Evolutionary conservation across 2,888 invertebrate species (phyloP), one percentile per base, ranked within the genome.

Genomic region (Drosophila gaucha): DNA sequence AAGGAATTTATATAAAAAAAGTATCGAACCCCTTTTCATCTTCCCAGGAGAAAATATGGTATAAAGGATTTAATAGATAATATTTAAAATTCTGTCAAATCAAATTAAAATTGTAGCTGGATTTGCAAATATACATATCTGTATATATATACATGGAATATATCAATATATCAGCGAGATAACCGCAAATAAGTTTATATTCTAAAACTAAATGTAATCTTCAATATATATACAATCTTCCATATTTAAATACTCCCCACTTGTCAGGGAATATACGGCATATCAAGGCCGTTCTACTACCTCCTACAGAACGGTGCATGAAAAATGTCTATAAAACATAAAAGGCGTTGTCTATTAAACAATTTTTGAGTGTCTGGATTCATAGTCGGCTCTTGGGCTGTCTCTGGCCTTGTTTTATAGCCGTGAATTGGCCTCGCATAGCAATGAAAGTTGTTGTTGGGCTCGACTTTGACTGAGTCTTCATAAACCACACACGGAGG

Each of bases 271-370:
- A 10, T 14, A 10, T 20, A 14, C 50, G 51, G 55, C 43, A 76
- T 24, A 56, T 38, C 62, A 74, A 74, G 77, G 56, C 55, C 67
- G 50, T 49, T 44, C 14, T 38, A 6, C 1, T 33, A 43, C n/a
- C 10, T 54, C 38, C 46, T 47, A 33, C 18, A 55, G 50, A 60
- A 28, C 46, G 62, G 55, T 67, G 69, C 72, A 69, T 74, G 78
- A 43, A 74, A 58, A 78, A 69, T 62, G 63, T 33, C 78, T 63
- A 79, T 79, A 78, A 78, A 78, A 77, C 60, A 73, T 78, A 80
- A 78, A 78, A 78, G 73, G 77, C 77, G 80, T 76, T 80, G 77
- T 76, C 73, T 78, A 84, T 80, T 80, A 78, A 74, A 84, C 68
- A 80, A 74, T 78, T 84, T 80, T 66, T 47, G 65, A 63, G 69